A percentile compares a stretch with the other conserved stretches of the same genome.
Evolutionary conservation across 2,888 invertebrate species (phyloP).

Genomic region (Oligia fasciuncula): DNA sequence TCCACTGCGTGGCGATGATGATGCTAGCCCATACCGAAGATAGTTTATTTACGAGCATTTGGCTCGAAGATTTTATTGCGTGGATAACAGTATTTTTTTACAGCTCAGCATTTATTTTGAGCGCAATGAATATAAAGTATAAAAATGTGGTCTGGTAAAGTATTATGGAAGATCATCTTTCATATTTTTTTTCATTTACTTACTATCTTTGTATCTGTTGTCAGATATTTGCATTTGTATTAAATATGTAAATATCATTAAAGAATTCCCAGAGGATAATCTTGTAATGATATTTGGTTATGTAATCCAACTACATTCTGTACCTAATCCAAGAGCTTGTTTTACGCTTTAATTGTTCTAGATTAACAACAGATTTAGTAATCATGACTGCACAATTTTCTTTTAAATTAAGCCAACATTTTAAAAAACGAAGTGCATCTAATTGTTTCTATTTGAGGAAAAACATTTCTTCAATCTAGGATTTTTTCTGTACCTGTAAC

Average conservation of each 20-base stretch:
- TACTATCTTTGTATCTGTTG: constrained; percentile 22
- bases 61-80: constrained; percentile 52
- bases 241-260: constrained; percentile 9
- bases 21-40: constrained; percentile 47
- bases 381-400: constrained; percentile 17
- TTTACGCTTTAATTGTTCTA: constrained; percentile 8
- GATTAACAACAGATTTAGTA: not conserved
- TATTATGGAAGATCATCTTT: constrained; percentile 24
- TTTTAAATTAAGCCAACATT: not conserved
- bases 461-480: no score
- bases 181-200: constrained; percentile 22
- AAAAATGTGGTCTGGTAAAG: constrained; percentile 31
- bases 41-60: constrained; percentile 59
- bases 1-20: constrained; percentile 43
- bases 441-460: not conserved
- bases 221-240: constrained; percentile 31
- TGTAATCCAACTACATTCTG: not conserved
- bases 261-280: constrained; percentile 25
- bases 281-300: constrained; percentile 26
- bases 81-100: constrained; percentile 42
- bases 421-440: not conserved
- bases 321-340: constrained; percentile 2
- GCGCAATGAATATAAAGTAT: constrained; percentile 42
- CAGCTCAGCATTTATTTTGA: constrained; percentile 54
- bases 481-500: constrained; percentile 1